Base-by-base conservation (phyloP, 2,113 vertebrate genomes). In the Protomyctophum bolini region DNA sequence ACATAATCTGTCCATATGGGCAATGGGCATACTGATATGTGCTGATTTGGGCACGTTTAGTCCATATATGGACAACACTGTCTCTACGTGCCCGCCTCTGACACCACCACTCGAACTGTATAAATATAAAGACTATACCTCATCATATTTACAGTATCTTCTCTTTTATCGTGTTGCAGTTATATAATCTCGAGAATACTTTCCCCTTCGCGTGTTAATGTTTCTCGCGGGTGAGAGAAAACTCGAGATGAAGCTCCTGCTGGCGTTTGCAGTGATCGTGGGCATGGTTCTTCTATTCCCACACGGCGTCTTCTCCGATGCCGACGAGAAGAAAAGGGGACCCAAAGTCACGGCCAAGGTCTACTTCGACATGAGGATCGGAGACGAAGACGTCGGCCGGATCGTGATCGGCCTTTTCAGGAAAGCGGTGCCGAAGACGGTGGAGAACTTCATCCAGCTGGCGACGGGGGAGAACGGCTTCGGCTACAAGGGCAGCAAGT, bases 401-500 rank as follows among this genome's bases (percentile, higher is more conserved):
- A 81, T 99, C 0, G 93, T 97, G 64, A 95, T 99, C 0, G 98
- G 98, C 1, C 88, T 99, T 21, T 98, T 99, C 4, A 97, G 96
- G 68, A 99, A 98, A 90, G 97, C 97, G 0, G 96, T 98, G 70
- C 98, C 97, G 11, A 98, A 98, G 89, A 99, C 97, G 0, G 95
- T 95, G 8, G 95, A 97, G 12, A 99, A 99, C 86, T 99, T 99
- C 28, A 73, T 96, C 8, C 90, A 94, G 0, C 86, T 99, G 87
- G 92, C 98, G 54, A 98, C 96, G 0, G 97, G 97, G 86, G 98
- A 98, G 98, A 99, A 99, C 96, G 98, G 98, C 68, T 99, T 97
- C 10, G 98, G 98, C 55, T 99, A 94, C 91, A 98, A 98, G 69
- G 87, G 92, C 76, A 98, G 97, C 93, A 98, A 95, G 75, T 99